phyloP scores from a whole-genome alignment of 2,888 invertebrate genomes.

The Reticulitermes lucifugus region DNA sequence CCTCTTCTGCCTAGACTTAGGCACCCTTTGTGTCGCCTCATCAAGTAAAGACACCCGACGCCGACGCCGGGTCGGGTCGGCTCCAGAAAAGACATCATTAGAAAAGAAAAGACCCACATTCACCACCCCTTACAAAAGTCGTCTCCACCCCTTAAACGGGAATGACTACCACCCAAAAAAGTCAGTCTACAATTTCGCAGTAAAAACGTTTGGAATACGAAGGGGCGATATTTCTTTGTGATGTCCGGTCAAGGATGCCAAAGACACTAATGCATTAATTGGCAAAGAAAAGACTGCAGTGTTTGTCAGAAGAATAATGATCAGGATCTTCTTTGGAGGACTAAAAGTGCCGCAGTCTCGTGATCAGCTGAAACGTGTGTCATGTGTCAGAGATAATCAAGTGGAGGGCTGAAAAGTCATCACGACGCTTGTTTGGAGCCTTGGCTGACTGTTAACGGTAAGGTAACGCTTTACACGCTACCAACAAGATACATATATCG shows the following conservation, averaged over 20 bases:
- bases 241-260: conserved; percentile 26
- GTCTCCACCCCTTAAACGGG: conserved; percentile 15
- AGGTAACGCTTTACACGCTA: neutral
- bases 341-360: neutral
- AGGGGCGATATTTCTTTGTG: conserved; percentile 29
- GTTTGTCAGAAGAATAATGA: conserved; percentile 8
- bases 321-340: neutral
- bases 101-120: conserved; percentile 29
- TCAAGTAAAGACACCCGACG: conserved; percentile 37
- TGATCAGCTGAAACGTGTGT: too few relatives aligned
- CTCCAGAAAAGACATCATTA: conserved; percentile 41
- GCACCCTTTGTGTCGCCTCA: conserved; percentile 37
- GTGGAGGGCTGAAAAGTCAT: neutral
- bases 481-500: neutral
- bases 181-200: neutral
- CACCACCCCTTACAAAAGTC: neutral
- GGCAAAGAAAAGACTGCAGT: conserved; percentile 9
- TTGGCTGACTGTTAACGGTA: neutral
- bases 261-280: conserved; percentile 28
- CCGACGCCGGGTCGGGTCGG: conserved; percentile 6
- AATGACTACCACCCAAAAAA: conserved; percentile 27
- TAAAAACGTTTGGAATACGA: conserved; percentile 33
- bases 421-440: neutral
- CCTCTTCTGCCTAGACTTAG: neutral
- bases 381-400: too few relatives aligned